These are phyloP conservation scores for honey bee (Apis mellifera) DNA, from an alignment of 1,140 invertebrate genomes.

Conservation along the genomic window Amel_HAv3.1 CM009941.2:9583501-9584000, in stretches of 20 bases:
- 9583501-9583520: neutral
- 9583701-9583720: neutral
- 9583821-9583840: too few species aligned
- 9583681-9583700: neutral
- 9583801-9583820: too few species aligned
- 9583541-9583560: conserved; percentile 32
- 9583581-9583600: conserved; percentile 13
- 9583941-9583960: conserved; percentile 65
- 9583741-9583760: too few species aligned
- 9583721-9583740: neutral
- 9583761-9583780: too few species aligned
- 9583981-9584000: conserved; percentile 56
- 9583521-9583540: conserved; percentile 42
- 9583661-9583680: too few species aligned
- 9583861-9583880: neutral
- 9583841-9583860: too few species aligned
- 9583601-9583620: neutral
- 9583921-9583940: neutral
- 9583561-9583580: conserved; percentile 29
- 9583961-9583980: conserved; percentile 62
- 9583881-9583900: conserved; percentile 25
- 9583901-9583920: conserved; percentile 44
- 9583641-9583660: neutral
- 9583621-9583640: conserved; percentile 1
- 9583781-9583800: too few species aligned